phyloP scores from a whole-genome alignment of 2,113 vertebrate genomes.

The Myotis lucifugus region DNA sequence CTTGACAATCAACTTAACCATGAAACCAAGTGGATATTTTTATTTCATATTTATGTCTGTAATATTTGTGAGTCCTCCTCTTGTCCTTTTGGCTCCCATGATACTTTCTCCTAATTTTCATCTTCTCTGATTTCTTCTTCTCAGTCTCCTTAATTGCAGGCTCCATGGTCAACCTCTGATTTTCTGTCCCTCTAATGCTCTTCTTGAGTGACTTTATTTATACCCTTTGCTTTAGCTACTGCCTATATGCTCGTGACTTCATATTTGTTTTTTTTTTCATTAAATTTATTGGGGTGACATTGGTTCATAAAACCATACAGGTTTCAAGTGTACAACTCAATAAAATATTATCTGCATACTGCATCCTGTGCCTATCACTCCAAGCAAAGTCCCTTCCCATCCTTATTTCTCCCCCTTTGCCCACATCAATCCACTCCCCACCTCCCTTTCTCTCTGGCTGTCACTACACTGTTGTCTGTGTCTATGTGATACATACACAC shows the following conservation, averaged over 20 bases:
- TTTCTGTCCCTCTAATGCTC: not conserved
- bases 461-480: not conserved
- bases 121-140: slow-evolving; percentile 29
- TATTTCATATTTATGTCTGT: not conserved
- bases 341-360: not conserved
- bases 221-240: not conserved
- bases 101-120: not conserved
- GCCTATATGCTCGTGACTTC: not conserved
- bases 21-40: not conserved
- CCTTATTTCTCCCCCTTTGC: not conserved
- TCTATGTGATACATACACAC: not conserved
- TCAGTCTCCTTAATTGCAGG: not conserved
- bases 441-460: not conserved
- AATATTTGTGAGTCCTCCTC: not conserved
- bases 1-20: not conserved
- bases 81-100: not conserved
- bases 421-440: not conserved
- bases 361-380: not conserved
- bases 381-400: not conserved
- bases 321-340: not conserved
- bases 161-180: not conserved
- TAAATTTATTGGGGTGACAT: not conserved
- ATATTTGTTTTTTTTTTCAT: not conserved
- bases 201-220: not conserved
- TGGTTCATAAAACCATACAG: not conserved